Evolutionary conservation across 2,888 invertebrate species (phyloP).

Genomic region (Trachelus stipa): DNA sequence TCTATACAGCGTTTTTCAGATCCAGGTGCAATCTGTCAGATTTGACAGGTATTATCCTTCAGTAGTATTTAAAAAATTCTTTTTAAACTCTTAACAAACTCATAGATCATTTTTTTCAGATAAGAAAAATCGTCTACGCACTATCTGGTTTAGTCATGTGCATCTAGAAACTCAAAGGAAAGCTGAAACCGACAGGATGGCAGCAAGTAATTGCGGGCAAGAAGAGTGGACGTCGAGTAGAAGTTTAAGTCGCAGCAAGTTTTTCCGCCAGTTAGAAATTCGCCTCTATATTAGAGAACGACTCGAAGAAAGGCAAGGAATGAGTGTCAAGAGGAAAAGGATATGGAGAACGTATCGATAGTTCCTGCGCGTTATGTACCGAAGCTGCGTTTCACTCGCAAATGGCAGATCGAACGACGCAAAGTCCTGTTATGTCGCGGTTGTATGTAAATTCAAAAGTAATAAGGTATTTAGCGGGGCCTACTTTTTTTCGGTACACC

Average conservation of each 20-base stretch:
- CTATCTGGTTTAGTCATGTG: not conserved
- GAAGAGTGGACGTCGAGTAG: not conserved
- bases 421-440: slow-evolving; percentile 46
- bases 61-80: not conserved
- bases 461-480: slow-evolving; percentile 44
- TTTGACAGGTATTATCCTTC: not conserved
- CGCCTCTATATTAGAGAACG: slow-evolving; percentile 5
- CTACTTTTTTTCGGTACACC: slow-evolving; percentile 26
- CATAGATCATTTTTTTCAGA: not conserved
- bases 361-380: not conserved
- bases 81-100: not conserved
- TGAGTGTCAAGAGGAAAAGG: not conserved
- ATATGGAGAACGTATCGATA: not conserved
- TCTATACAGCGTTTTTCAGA: not conserved
- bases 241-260: slow-evolving; percentile 9
- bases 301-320: not conserved
- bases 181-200: not conserved
- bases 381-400: not conserved
- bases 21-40: not conserved
- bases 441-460: slow-evolving; percentile 50
- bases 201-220: not conserved
- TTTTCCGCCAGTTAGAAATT: slow-evolving; percentile 23
- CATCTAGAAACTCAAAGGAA: not conserved
- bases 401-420: slow-evolving; percentile 9
- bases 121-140: not conserved